Base-by-base conservation (phyloP, 2,797 vertebrate genomes). In the Enteromius viviparus region DNA sequence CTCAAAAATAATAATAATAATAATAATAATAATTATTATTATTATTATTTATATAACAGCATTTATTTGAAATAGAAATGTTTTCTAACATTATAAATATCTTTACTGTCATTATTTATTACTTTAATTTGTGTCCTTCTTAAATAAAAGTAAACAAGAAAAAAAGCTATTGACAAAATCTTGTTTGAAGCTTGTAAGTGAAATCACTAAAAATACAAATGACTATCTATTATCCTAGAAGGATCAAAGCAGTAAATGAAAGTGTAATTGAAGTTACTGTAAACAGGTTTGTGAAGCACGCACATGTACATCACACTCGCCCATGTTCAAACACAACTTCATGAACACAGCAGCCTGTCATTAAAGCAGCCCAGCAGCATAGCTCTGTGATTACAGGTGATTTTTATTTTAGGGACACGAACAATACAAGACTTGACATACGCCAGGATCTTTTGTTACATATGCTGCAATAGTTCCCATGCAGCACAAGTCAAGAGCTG, bases 361-460 rank as follows among this genome's bases (percentile, higher is more conserved):
- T 81, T 47, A 81, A 51, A 81, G 80, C 26, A 32, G 69, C 7
- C 80, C 2, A 51, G 29, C 70, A 53, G 58, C 42, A 49, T 32
- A 7, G 11, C 55, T 65, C 69, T 64, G 26, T 47, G 42, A 17
- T 12, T 17, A 23, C 40, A 26, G 42, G 49, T 1, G 2, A 1
- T 1, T 2, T 26, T 40, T 75, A 40, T 51, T 75, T 26, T 14
- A 32, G 65, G 45, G 15, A 14, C 21, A 53, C 3, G 1, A 49
- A 14, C 58, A 81, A 40, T 40, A 19, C 1, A 10, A 65, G 42
- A 37, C 14, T 34, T 26, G 12, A 64, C 40, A 64, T 19, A 55
- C 6, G 17, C 9, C 8, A 21, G 26, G 42, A 81, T 26, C 17
- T 49, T 71, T n/a, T 40, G 7, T 26, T 45, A 11, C n/a, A 1